Percentiles rank a stretch among this genome's conserved stretches.
These are phyloP conservation scores for Melipona beecheii DNA, from an alignment of 2,888 invertebrate species.

Conservation along the genomic window DNA sequence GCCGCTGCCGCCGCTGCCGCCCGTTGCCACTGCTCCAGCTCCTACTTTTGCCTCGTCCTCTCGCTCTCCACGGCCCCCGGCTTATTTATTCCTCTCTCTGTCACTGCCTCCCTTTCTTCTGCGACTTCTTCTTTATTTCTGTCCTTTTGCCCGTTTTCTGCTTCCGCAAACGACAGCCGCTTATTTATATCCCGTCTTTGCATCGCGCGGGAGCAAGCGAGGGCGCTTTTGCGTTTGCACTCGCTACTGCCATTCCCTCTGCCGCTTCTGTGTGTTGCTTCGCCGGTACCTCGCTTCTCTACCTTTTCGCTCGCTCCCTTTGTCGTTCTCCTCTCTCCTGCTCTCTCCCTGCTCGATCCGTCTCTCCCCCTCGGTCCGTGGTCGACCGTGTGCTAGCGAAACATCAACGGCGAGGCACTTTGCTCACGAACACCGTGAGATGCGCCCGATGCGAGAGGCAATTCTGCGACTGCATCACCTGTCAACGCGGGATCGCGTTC, in stretches of 20 bases:
- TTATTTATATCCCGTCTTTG: constrained; percentile 84
- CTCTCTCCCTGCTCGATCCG: background rate
- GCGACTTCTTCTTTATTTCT: constrained; percentile 79
- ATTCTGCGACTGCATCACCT: constrained; percentile 80
- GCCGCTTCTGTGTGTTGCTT: constrained; percentile 50
- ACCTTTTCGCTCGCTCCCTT: constrained; percentile 20
- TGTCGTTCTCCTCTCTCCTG: background rate
- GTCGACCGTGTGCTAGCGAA: constrained; percentile 35
- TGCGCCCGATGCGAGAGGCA: constrained; percentile 66
- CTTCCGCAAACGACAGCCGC: constrained; percentile 84
- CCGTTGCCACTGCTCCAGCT: constrained; percentile 55
- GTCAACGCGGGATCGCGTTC: constrained; percentile 76
- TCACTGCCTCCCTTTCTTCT: constrained; percentile 77
- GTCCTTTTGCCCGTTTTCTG: constrained; percentile 83
- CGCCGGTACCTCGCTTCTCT: constrained; percentile 47
- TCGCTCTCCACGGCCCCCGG: constrained; percentile 73
- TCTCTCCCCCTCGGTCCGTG: background rate
- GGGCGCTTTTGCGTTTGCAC: constrained; percentile 79
- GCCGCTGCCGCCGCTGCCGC: constrained; percentile 49
- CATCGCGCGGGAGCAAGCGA: constrained; percentile 81
- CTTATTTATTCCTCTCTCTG: constrained; percentile 82
- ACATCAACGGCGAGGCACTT: constrained; percentile 69
- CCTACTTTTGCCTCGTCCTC: constrained; percentile 59
- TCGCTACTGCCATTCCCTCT: constrained; percentile 64
- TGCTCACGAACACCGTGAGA: constrained; percentile 68